These are phyloP conservation scores for Huso huso DNA, from an alignment of 2,797 vertebrate genomes.

Conservation along the genomic window DNA sequence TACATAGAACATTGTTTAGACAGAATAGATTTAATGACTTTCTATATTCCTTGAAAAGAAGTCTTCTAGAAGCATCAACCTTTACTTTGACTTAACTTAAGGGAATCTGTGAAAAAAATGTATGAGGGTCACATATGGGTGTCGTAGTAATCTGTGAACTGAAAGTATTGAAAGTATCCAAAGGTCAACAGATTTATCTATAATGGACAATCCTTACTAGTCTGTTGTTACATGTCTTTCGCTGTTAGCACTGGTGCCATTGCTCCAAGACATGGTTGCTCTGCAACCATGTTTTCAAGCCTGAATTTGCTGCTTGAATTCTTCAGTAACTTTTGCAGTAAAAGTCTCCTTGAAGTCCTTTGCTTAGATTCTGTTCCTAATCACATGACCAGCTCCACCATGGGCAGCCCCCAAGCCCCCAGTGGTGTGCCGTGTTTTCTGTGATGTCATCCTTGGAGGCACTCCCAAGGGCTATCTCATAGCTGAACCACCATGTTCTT, in stretches of 20 bases:
- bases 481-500: background rate
- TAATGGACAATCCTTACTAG: background rate
- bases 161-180: conserved; percentile 19
- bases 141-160: background rate
- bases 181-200: conserved; percentile 17
- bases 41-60: too few species aligned
- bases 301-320: too few species aligned
- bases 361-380: background rate
- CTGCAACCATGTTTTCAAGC: too few species aligned
- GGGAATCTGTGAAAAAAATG: too few species aligned
- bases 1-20: too few species aligned
- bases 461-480: background rate
- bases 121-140: too few species aligned
- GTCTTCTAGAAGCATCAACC: too few species aligned
- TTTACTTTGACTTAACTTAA: too few species aligned
- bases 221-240: background rate
- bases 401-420: background rate
- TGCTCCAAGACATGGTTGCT: too few species aligned
- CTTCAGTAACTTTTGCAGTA: background rate
- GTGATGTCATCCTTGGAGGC: background rate
- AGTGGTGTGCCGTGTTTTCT: background rate
- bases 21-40: too few species aligned
- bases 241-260: too few species aligned
- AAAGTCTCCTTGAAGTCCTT: background rate
- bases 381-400: background rate